Evolutionary conservation across 2,113 vertebrate species (phyloP).

Genomic region (Coryphaenoides rupestris): DNA sequence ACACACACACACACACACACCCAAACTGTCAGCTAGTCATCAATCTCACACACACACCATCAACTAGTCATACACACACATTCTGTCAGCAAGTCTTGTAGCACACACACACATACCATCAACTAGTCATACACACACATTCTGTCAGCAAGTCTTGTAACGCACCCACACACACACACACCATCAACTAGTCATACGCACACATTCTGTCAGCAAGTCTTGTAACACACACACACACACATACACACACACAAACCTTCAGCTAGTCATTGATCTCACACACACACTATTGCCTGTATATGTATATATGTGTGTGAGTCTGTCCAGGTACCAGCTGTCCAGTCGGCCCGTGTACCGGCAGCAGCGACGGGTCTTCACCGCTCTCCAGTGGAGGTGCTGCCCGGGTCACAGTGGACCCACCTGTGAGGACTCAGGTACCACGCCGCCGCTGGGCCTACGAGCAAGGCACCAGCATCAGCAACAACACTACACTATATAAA

Average conservation of each 20-base stretch:
- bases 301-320: neutral
- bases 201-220: too few relatives aligned
- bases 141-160: neutral
- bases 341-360: neutral
- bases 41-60: slow-evolving; percentile 3
- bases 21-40: neutral
- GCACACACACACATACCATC: neutral
- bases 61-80: neutral
- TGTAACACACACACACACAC: slow-evolving; percentile 1
- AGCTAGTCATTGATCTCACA: neutral
- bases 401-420: neutral
- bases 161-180: neutral
- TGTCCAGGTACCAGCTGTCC: neutral
- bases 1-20: slow-evolving; percentile 7
- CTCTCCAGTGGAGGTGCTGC: neutral
- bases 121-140: neutral
- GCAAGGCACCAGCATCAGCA: too few relatives aligned
- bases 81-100: too few relatives aligned
- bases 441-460: too few relatives aligned
- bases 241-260: neutral
- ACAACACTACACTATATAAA: too few relatives aligned
- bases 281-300: neutral
- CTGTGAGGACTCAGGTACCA: neutral
- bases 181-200: neutral
- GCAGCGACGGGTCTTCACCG: neutral